phyloP scores from a whole-genome alignment of 2,888 invertebrate genomes.

The Eupelmus urozonus region DNA sequence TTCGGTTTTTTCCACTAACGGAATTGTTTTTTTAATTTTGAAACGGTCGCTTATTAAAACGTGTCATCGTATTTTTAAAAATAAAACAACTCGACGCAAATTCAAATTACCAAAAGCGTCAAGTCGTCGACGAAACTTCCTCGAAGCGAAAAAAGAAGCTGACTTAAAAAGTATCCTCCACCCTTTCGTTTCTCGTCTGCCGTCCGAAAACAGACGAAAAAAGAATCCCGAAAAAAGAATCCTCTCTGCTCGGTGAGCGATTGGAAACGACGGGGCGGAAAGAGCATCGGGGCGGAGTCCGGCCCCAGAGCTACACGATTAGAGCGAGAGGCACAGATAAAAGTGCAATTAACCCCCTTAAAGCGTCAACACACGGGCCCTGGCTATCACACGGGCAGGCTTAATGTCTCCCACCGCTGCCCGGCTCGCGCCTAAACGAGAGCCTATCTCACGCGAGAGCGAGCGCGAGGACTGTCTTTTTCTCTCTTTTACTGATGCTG shows the following conservation, averaged over 20 bases:
- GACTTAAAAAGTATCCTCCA: not conserved
- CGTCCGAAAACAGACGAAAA: not conserved
- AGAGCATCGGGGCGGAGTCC: constrained; percentile 21
- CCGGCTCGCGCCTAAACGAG: constrained; percentile 44
- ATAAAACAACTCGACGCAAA: too few relatives aligned
- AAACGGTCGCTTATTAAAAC: too few relatives aligned
- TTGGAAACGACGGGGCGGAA: constrained; percentile 52
- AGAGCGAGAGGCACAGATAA: constrained; percentile 58
- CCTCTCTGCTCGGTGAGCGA: constrained; percentile 6
- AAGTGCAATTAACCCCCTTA: constrained; percentile 64
- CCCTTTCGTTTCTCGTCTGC: not conserved
- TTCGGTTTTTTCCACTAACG: too few relatives aligned
- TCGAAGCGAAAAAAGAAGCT: not conserved
- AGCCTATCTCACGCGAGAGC: not conserved
- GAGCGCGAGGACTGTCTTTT: constrained; percentile 8
- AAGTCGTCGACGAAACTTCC: not conserved
- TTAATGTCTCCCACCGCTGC: constrained; percentile 29
- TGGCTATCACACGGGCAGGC: not conserved
- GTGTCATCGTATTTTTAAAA: too few relatives aligned
- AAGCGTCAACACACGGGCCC: constrained; percentile 61
- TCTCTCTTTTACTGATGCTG: constrained; percentile 25
- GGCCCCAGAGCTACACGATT: constrained; percentile 15
- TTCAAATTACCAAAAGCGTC: too few relatives aligned
- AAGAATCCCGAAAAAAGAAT: not conserved
- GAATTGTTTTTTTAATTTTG: too few relatives aligned